Percentiles rank a stretch among this genome's conserved stretches.
Conservation (phyloP, 2,888 invertebrate species). For the Brenthis hecate region DNA sequence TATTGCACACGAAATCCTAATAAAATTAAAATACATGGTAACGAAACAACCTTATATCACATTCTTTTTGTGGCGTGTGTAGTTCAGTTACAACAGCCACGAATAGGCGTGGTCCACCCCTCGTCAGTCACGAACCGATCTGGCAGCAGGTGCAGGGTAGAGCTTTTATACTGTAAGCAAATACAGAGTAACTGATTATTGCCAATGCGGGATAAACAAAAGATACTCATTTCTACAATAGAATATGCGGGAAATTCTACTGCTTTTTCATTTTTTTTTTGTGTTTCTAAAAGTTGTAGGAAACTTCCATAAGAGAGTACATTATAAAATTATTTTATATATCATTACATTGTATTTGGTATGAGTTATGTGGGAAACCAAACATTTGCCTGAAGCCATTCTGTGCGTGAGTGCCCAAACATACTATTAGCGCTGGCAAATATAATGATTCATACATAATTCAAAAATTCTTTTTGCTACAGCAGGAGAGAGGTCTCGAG, state of each 20-base stretch:
- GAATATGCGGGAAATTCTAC: background rate
- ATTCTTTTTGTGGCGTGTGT: constrained; percentile 26
- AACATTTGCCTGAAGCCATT: constrained; percentile 7
- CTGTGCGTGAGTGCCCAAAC: constrained; percentile 12
- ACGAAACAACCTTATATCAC: constrained; percentile 18
- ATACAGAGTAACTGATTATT: too few relatives aligned
- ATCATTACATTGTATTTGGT: background rate
- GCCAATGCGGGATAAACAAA: constrained; percentile 1
- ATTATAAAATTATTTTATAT: too few relatives aligned
- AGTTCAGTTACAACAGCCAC: constrained; percentile 21
- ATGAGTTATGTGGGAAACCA: background rate
- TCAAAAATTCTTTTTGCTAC: background rate
- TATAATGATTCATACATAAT: constrained; percentile 2
- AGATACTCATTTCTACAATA: background rate
- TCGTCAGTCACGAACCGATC: constrained; percentile 23
- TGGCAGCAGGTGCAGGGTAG: constrained; percentile 26
- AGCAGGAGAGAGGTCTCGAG: background rate
- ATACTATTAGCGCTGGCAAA: background rate
- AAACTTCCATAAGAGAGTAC: too few relatives aligned
- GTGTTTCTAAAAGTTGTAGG: too few relatives aligned
- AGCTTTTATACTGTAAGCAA: background rate
- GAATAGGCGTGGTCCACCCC: constrained; percentile 26
- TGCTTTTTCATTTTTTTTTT: background rate
- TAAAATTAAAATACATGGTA: constrained; percentile 30
- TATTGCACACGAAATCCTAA: constrained; percentile 18